These are phyloP conservation scores for Teinopalpus imperialis DNA, from an alignment of 2,888 invertebrate species.

Conservation along the genomic window DNA sequence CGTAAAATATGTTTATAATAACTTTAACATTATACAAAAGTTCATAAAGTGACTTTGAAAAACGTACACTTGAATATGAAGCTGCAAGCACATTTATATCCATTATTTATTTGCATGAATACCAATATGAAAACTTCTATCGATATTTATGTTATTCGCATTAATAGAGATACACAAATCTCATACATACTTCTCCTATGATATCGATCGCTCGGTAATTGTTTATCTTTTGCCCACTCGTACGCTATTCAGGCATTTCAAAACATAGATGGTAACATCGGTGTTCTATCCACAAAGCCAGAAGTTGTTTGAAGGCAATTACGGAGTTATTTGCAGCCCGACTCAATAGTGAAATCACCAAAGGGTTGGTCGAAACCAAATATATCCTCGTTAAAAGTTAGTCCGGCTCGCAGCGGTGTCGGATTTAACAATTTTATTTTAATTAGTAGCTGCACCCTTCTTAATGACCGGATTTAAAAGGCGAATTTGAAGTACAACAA, in stretches of 20 bases:
- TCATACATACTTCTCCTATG: not conserved
- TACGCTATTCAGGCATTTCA: conserved; percentile 36
- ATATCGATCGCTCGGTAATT: conserved; percentile 10
- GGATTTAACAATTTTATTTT: conserved; percentile 81
- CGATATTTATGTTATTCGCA: not conserved
- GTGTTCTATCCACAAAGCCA: conserved; percentile 59
- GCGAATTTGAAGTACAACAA: conserved; percentile 48
- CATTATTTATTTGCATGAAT: no score
- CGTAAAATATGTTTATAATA: no score
- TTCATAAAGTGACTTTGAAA: no score
- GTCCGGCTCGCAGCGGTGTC: conserved; percentile 57
- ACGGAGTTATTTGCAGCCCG: conserved; percentile 78
- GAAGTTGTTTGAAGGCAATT: conserved; percentile 79
- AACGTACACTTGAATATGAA: no score
- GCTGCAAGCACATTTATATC: no score
- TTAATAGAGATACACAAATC: not conserved
- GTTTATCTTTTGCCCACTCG: conserved; percentile 28
- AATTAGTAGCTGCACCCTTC: conserved; percentile 72
- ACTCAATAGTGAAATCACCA: conserved; percentile 78
- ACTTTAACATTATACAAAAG: no score
- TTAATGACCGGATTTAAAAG: conserved; percentile 68
- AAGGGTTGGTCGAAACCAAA: conserved; percentile 79
- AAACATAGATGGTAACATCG: conserved; percentile 44
- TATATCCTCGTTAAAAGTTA: conserved; percentile 82
- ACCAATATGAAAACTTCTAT: no score